These are phyloP conservation scores for Tretioscincus oriximinensis DNA, from an alignment of 2,113 vertebrate species.

Conservation along the genomic window DNA sequence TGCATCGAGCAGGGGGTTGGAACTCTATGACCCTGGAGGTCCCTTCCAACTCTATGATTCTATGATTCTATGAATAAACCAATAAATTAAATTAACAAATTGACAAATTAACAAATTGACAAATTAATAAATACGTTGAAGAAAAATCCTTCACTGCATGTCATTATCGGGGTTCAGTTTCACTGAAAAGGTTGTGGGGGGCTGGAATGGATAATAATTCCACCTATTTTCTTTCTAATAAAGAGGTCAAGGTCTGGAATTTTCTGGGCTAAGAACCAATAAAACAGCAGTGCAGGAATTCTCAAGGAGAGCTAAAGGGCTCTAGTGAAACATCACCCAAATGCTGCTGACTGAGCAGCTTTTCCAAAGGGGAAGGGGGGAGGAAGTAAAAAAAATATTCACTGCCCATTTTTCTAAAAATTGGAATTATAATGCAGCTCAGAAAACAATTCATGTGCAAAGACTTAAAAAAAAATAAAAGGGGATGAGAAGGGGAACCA, in stretches of 20 bases:
- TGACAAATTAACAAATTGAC: too few species aligned
- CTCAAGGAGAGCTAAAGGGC: constrained; percentile 62
- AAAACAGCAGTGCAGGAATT: constrained; percentile 43
- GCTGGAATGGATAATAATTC: background rate
- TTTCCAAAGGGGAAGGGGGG: constrained; percentile 5
- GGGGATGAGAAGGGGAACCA: background rate
- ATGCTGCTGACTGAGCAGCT: constrained; percentile 26
- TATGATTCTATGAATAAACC: too few species aligned
- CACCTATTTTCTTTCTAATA: too few species aligned
- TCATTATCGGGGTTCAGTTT: too few species aligned
- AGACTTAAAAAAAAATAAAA: accelerated
- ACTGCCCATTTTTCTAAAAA: background rate
- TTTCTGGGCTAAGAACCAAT: constrained; percentile 1
- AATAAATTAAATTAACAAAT: too few species aligned
- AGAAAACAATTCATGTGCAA: background rate
- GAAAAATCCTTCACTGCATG: too few species aligned
- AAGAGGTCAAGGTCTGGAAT: background rate
- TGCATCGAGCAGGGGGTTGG: too few species aligned
- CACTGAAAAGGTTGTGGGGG: too few species aligned
- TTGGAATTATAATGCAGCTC: background rate
- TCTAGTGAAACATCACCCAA: constrained; percentile 23
- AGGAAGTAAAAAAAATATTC: background rate
- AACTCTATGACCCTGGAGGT: too few species aligned
- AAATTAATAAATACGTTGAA: too few species aligned
- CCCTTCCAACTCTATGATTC: too few species aligned